Conservation (phyloP, 2,113 vertebrate species). For the Irena cyanogastra region DNA sequence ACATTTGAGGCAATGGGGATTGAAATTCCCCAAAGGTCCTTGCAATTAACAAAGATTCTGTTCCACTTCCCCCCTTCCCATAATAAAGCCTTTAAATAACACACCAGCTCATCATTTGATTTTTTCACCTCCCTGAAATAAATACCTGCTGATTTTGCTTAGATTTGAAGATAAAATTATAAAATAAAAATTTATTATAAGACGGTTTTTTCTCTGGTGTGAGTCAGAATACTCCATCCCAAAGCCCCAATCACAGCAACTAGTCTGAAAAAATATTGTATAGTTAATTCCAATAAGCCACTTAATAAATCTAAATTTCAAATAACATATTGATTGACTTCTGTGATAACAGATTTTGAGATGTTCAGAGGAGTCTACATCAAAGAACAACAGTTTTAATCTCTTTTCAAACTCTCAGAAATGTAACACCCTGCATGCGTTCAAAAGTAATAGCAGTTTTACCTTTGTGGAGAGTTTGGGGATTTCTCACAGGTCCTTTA, state of each 20-base stretch:
- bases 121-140: neutral
- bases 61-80: neutral
- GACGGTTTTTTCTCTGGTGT: neutral
- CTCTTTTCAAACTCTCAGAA: neutral
- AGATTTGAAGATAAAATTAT: neutral
- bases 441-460: neutral
- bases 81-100: neutral
- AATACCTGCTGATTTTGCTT: neutral
- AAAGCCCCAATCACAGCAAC: neutral
- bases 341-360: neutral
- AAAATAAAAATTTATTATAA: neutral
- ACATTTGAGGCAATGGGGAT: neutral
- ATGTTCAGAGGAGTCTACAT: neutral
- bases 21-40: neutral
- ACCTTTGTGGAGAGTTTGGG: neutral
- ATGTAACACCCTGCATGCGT: rapidly evolving
- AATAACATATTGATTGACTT: neutral
- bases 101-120: neutral
- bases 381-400: neutral
- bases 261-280: neutral
- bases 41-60: neutral
- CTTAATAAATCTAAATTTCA: neutral
- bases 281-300: neutral
- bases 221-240: neutral
- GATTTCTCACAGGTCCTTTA: neutral